These are phyloP conservation scores for Rhinoraja longicauda DNA, from an alignment of 2,797 vertebrate genomes.

Conservation along the genomic window DNA sequence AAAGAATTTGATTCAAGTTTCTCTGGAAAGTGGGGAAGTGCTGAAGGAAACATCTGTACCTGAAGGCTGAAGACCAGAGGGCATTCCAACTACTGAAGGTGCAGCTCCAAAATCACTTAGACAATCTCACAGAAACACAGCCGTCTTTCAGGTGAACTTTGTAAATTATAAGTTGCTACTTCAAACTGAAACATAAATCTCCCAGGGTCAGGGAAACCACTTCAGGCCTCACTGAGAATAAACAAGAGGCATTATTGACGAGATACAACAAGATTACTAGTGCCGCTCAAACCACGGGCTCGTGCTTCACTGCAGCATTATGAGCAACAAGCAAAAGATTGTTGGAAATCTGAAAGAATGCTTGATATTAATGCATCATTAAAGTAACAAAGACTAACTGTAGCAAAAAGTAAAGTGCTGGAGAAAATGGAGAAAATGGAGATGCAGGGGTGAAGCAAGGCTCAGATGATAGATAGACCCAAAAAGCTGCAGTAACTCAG, in stretches of 20 bases:
- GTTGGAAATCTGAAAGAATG: too few species aligned
- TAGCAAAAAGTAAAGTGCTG: too few species aligned
- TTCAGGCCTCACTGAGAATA: not conserved
- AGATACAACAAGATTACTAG: not conserved
- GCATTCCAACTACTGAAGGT: not conserved
- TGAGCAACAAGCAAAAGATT: too few species aligned
- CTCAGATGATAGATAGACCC: too few species aligned
- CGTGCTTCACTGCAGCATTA: not conserved
- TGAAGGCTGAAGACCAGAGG: not conserved
- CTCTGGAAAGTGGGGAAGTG: not conserved
- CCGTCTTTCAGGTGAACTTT: not conserved
- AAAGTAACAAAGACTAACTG: too few species aligned
- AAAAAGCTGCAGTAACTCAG: too few species aligned
- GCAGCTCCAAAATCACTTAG: not conserved
- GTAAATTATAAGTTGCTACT: not conserved
- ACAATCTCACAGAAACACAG: not conserved
- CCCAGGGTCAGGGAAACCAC: not conserved
- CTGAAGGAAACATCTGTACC: not conserved
- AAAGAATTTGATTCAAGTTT: not conserved
- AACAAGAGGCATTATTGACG: not conserved
- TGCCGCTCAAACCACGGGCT: not conserved
- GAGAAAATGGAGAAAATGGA: too few species aligned
- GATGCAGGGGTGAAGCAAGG: too few species aligned
- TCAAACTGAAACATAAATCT: slow-evolving; percentile 13
- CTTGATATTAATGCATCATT: too few species aligned